Evolutionary conservation across 2,113 vertebrate species (phyloP), one percentile per base, ranked within the genome.

Genomic region (Xenopus tropicalis): DNA sequence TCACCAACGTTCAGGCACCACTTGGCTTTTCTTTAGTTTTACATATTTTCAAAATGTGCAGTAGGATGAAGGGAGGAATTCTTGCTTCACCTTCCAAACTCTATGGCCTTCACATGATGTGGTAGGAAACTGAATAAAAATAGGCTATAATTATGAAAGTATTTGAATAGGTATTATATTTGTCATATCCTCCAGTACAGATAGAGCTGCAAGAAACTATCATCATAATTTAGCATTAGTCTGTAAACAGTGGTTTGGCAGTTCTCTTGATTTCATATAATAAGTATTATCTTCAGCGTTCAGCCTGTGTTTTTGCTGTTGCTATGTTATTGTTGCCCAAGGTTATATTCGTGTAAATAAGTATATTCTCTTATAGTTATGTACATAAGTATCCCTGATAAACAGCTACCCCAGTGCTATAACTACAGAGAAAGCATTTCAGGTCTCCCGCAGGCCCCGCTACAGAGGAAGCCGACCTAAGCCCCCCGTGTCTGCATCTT

Each of bases 41-140:
- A 64, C 73, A 61, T 59, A 76, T 46, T 74, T 84, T 81, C 59
- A 80, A 65, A 82, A 56, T 12, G 63, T 61, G 44, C 17, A 70
- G 9, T 54, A 64, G 29, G 6, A 37, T 37, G 29, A 37, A 37
- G 5, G 29, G 5, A 37, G 6, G 29, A 37, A 37, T 37, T 37
- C 29, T 37, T 37, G 52, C 21, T 67, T 42, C n/a, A 23, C 1
- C 79, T 84, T 76, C 64, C 59, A 62, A 66, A 76, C 77, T 59
- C 51, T 56, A 48, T 21, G 44, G 20, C 19, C 81, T 51, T 78
- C 20, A 21, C 25, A 80, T 70, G 8, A 37, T 80, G 12, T 61
- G 21, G 11, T 42, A 70, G 66, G 44, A 70, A 17, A 21, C 75
- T 81, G 21, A 79, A 75, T 65, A 51, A 44, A 19, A 69, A 0